Evolutionary conservation across 2,888 invertebrate species (phyloP).

Genomic region (Celastrina argiolus): DNA sequence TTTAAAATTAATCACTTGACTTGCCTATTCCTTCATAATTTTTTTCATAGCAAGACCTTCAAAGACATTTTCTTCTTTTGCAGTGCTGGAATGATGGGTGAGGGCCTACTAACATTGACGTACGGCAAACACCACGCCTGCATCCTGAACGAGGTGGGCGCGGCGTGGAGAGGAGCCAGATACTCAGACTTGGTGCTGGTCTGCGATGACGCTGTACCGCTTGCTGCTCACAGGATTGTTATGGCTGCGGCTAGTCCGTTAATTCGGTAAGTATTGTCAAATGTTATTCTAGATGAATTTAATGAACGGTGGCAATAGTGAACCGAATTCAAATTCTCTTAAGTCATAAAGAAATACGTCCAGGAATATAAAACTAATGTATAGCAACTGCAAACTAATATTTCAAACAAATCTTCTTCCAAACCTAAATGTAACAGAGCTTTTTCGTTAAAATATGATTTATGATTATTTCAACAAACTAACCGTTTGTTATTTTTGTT

Average conservation of each 20-base stretch:
- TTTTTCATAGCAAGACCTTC: not conserved
- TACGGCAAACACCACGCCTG: slow-evolving; percentile 96
- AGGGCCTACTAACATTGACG: slow-evolving; percentile 91
- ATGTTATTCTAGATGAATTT: too few species aligned
- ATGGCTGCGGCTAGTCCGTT: slow-evolving; percentile 92
- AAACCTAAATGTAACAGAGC: not conserved
- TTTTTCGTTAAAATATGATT: too few species aligned
- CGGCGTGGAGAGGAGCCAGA: slow-evolving; percentile 91
- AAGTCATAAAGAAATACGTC: too few species aligned
- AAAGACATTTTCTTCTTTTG: slow-evolving; percentile 37
- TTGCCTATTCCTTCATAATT: not conserved
- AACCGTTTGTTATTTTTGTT: slow-evolving; percentile 30
- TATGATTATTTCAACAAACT: too few species aligned
- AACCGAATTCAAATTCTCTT: too few species aligned
- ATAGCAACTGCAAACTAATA: too few species aligned
- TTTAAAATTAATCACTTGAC: not conserved
- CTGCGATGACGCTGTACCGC: slow-evolving; percentile 89
- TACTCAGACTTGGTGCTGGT: slow-evolving; percentile 92
- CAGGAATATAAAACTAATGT: too few species aligned
- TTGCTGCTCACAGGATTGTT: slow-evolving; percentile 90
- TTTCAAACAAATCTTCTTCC: too few species aligned
- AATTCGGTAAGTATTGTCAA: slow-evolving; percentile 77
- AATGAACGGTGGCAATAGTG: too few species aligned
- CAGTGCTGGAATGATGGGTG: slow-evolving; percentile 80
- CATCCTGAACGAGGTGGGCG: slow-evolving; percentile 92